Base-by-base conservation (phyloP, 2,113 vertebrate species). In the Trichechus manatus region DNA sequence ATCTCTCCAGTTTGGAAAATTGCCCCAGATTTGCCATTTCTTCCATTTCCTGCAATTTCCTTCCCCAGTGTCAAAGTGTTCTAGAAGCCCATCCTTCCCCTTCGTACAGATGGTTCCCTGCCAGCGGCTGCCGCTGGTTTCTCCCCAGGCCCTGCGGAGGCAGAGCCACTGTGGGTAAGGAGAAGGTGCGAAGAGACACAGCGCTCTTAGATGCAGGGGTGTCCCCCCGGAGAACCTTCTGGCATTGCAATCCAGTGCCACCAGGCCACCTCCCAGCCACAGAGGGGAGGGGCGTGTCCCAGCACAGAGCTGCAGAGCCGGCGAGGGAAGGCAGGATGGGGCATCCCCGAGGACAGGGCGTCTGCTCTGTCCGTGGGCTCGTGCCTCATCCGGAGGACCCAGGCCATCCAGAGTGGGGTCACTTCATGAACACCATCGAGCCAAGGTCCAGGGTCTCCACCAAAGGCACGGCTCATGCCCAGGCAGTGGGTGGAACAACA, bases 1-100 rank as follows among this genome's bases (percentile, higher is more conserved):
- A 29, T 25, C 64, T 53, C 15, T 31, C 72, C 84, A 27, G 80
- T 61, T 63, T 78, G 85, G 72, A 59, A 85, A 80, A 64, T 11
- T 4, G 47, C 39, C 82, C 92, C 19, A 33, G 83, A 66, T 86
- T 74, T 63, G 47, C 64, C 44, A 2, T 13, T 61, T 23, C 79
- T 93, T 77, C 27, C 81, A 64, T 64, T 94, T 87, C 92, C 95
- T 82, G 92, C 80, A 56, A 75, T 82, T 77, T 96, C 79, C 85
- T 80, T n/a, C 42, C 61, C 93, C 4, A 25, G 56, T 87, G 10
- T 93, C 93, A 22, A 63, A 75, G 13, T 0, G 4, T 39, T 33
- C 83, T 2, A 1, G 53, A 70, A 78, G 61, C 66, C 5, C 1
- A 8, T 20, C n/a, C 77, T 63, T 1, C 68, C 50, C 44, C 23